Percentiles rank a stretch among this genome's conserved stretches.
Conservation (phyloP, 2,888 invertebrate species). For the Torymus aiolomorphi region DNA sequence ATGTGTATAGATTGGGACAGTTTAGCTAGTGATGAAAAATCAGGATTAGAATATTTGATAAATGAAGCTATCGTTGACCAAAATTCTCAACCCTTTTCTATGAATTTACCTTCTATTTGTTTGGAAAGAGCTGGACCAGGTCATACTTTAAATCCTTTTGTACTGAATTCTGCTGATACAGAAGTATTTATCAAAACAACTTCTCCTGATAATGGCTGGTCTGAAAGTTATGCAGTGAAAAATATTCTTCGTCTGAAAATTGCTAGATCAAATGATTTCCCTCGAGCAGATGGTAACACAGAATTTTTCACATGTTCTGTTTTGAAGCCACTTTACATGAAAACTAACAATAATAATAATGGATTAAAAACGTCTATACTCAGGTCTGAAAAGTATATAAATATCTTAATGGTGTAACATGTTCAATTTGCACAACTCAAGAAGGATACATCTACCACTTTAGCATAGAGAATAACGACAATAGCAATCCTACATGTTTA, state of each 20-base stretch:
- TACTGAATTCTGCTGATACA: slow-evolving; percentile 74
- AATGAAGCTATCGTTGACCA: slow-evolving; percentile 64
- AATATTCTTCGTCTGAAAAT: slow-evolving; percentile 77
- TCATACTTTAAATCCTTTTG: slow-evolving; percentile 69
- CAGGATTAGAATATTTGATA: slow-evolving; percentile 66
- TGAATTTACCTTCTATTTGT: slow-evolving; percentile 69
- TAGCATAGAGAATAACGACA: slow-evolving; percentile 67
- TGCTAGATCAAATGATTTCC: slow-evolving; percentile 72
- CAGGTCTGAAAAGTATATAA: slow-evolving; percentile 78
- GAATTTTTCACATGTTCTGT: slow-evolving; percentile 78
- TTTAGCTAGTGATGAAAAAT: slow-evolving; percentile 66
- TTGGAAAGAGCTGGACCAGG: slow-evolving; percentile 69
- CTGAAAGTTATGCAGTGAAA: slow-evolving; percentile 75
- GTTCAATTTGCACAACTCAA: slow-evolving; percentile 81
- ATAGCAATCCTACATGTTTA: slow-evolving; percentile 64
- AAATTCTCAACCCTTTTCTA: slow-evolving; percentile 64
- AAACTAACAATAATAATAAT: slow-evolving; percentile 65
- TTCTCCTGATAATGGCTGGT: slow-evolving; percentile 74
- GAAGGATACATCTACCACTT: slow-evolving; percentile 87
- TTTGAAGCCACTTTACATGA: slow-evolving; percentile 76
- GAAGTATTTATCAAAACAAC: slow-evolving; percentile 74
- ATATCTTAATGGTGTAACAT: slow-evolving; percentile 80
- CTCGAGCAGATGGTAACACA: slow-evolving; percentile 73
- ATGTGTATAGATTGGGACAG: slow-evolving; percentile 69
- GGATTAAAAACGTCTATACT: slow-evolving; percentile 73